A percentile compares a stretch with the other conserved stretches of the same genome.
Evolutionary conservation across 2,113 vertebrate genomes (phyloP).

Genomic region (Crotalus helleri): DNA sequence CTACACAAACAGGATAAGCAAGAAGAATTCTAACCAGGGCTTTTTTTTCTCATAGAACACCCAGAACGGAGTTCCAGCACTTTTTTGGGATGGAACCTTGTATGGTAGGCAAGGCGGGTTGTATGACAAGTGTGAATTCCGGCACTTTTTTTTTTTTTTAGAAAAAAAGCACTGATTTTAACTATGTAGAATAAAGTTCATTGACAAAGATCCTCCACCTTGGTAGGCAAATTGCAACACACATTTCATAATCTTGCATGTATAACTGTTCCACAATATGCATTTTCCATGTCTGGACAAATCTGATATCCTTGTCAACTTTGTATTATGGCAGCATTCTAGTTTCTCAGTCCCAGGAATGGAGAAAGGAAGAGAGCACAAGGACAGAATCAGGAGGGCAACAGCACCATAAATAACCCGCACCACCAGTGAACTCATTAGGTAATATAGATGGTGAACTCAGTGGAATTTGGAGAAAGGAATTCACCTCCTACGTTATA

Average conservation of each 20-base stretch:
- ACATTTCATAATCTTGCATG: not conserved
- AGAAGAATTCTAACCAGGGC: not conserved
- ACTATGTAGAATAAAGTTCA: conserved; percentile 5
- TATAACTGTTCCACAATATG: not conserved
- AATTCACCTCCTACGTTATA: not conserved
- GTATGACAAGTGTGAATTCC: too few relatives aligned
- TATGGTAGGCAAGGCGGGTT: too few relatives aligned
- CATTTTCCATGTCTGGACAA: not conserved
- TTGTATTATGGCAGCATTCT: not conserved
- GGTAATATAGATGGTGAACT: not conserved
- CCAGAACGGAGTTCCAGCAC: too few relatives aligned
- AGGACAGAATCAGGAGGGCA: not conserved
- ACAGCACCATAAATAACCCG: not conserved
- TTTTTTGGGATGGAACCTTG: too few relatives aligned
- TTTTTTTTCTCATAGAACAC: too few relatives aligned
- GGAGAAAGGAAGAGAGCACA: not conserved
- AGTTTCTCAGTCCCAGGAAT: not conserved
- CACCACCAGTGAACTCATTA: not conserved
- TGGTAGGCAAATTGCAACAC: not conserved
- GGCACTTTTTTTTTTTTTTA: too few relatives aligned
- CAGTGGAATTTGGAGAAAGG: not conserved
- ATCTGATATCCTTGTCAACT: not conserved
- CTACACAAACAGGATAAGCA: conserved; percentile 44
- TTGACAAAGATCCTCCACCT: conserved; percentile 29
- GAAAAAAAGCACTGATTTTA: not conserved